A percentile compares a stretch with the other conserved stretches of the same genome.
Evolutionary conservation across 2,113 vertebrate species (phyloP).

Genomic region (Malurus elegans): DNA sequence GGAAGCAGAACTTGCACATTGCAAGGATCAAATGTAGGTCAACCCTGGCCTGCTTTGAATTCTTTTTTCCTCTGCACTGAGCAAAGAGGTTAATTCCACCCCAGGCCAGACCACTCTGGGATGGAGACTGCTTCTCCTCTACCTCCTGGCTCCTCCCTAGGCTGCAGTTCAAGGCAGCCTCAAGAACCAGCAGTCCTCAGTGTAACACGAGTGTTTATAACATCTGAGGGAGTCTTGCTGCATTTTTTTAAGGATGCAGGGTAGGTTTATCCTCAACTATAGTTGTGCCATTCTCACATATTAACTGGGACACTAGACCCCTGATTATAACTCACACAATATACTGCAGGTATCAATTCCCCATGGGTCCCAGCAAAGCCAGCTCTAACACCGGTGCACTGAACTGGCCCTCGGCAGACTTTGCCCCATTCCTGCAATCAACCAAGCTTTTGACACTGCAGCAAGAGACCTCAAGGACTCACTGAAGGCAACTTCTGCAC

Average conservation of each 20-base stretch:
- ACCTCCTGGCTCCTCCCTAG: neutral
- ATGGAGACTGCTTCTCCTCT: neutral
- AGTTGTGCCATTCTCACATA: neutral
- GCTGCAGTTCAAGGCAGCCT: neutral
- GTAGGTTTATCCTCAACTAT: neutral
- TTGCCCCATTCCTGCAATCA: neutral
- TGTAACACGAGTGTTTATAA: accelerated
- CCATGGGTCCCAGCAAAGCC: neutral
- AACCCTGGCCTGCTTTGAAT: neutral
- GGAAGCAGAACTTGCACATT: neutral
- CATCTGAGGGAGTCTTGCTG: neutral
- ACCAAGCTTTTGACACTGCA: neutral
- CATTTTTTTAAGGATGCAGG: neutral
- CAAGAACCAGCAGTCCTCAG: neutral
- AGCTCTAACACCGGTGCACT: neutral
- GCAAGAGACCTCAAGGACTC: neutral
- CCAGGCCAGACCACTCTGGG: neutral
- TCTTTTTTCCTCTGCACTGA: neutral
- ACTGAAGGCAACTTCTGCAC: neutral
- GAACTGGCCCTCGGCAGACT: neutral
- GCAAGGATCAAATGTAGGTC: conserved; percentile 39
- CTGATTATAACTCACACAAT: neutral
- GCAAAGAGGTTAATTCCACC: conserved; percentile 10
- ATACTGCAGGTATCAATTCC: accelerated
- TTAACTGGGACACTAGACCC: neutral